Evolutionary conservation across 92 coral and sea anemone genomes (phyloP).

Genomic region (Phymanthus crucifer): DNA sequence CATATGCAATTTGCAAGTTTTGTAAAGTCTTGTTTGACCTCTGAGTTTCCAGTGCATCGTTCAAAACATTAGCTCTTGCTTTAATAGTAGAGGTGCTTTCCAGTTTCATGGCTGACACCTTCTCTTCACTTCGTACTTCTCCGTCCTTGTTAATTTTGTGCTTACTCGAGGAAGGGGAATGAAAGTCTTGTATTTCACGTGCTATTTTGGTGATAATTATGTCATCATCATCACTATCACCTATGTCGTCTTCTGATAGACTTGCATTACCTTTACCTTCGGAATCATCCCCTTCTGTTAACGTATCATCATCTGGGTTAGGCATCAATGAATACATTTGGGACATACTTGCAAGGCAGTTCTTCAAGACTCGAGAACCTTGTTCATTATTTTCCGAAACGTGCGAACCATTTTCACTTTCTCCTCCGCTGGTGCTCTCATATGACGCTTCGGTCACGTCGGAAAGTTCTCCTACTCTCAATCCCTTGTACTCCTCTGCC

Average conservation of each 20-base stretch:
- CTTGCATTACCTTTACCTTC: constrained; percentile 74
- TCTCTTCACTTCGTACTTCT: neutral
- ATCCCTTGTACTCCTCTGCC: constrained; percentile 33
- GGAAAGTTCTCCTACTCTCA: constrained; percentile 64
- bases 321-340: constrained; percentile 79
- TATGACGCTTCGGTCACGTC: constrained; percentile 85
- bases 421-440: constrained; percentile 63
- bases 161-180: constrained; percentile 49
- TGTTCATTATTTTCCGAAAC: constrained; percentile 69
- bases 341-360: constrained; percentile 76
- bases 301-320: constrained; percentile 60
- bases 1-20: constrained; percentile 56
- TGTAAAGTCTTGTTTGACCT: constrained; percentile 57
- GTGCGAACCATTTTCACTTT: constrained; percentile 84
- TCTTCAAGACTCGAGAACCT: constrained; percentile 62
- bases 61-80: neutral
- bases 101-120: neutral
- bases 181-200: constrained; percentile 60
- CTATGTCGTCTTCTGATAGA: constrained; percentile 73
- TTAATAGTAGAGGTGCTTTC: neutral
- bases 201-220: constrained; percentile 83
- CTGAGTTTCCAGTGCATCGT: constrained; percentile 22
- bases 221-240: constrained; percentile 79
- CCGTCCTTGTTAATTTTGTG: constrained; percentile 5
- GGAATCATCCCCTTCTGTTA: constrained; percentile 72